These are phyloP conservation scores for Eupithecia subumbrata DNA, from an alignment of 2,888 invertebrate genomes.

Conservation along the genomic window DNA sequence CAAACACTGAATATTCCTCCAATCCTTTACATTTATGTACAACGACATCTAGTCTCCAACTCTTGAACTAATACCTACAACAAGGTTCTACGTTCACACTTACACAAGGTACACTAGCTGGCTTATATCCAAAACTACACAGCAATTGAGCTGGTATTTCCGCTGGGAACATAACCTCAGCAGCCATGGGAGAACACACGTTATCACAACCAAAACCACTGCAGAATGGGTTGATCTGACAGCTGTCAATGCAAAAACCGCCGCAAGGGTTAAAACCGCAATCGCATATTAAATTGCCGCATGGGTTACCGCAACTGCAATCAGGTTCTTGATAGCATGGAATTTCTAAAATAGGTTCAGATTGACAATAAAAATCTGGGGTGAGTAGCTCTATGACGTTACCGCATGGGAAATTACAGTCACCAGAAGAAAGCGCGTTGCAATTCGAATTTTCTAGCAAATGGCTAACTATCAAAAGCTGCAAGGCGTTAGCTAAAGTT, in stretches of 20 bases:
- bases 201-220: conserved; percentile 19
- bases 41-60: not conserved
- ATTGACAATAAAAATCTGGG: conserved; percentile 28
- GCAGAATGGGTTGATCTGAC: conserved; percentile 18
- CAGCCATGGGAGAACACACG: conserved; percentile 41
- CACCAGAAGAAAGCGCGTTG: conserved; percentile 4
- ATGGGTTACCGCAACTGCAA: conserved; percentile 7
- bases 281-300: not conserved
- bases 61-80: not conserved
- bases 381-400: conserved; percentile 31
- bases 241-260: conserved; percentile 3
- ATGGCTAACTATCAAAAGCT: conserved; percentile 61
- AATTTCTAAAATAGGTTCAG: conserved; percentile 27
- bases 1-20: not conserved
- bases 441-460: conserved; percentile 5
- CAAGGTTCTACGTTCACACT: conserved; percentile 55
- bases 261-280: conserved; percentile 7
- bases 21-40: not conserved
- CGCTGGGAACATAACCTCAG: conserved; percentile 55
- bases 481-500: conserved; percentile 66
- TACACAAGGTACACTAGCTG: conserved; percentile 52
- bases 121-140: conserved; percentile 55
- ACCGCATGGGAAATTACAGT: conserved; percentile 24
- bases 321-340: conserved; percentile 26
- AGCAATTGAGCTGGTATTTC: conserved; percentile 58